These are phyloP conservation scores for Gulo gulo DNA, from an alignment of 2,113 vertebrate species.

Conservation along the genomic window DNA sequence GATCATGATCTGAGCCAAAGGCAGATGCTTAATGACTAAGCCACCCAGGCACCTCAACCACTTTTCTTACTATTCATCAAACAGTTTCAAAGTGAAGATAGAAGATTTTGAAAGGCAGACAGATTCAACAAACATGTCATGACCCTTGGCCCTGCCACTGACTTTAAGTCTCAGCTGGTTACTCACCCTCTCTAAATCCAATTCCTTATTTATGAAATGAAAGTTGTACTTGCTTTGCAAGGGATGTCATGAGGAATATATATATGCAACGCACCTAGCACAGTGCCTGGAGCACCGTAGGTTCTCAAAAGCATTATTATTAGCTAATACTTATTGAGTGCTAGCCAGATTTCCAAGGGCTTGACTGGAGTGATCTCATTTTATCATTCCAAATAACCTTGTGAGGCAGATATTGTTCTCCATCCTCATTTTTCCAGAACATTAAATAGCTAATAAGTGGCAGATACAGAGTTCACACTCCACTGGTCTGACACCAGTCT, in stretches of 20 bases:
- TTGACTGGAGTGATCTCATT: background rate
- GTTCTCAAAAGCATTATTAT: background rate
- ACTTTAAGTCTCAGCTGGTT: background rate
- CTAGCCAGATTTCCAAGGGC: background rate
- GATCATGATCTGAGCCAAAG: too few relatives aligned
- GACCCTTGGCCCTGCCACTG: background rate
- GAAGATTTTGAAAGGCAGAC: background rate
- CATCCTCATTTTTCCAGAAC: background rate
- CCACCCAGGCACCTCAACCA: too few relatives aligned
- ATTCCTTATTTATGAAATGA: background rate
- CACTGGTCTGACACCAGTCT: background rate
- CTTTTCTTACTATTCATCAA: conserved; percentile 35
- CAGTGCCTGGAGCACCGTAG: background rate
- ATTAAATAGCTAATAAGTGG: background rate
- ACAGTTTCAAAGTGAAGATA: background rate
- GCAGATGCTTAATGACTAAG: too few relatives aligned
- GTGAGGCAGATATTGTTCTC: background rate
- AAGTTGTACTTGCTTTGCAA: background rate
- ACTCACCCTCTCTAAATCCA: background rate
- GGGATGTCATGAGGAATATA: background rate
- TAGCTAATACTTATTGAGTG: background rate
- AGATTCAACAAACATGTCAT: background rate
- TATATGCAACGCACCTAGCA: background rate
- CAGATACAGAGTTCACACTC: background rate
- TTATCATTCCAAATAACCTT: background rate